A percentile compares a stretch with the other conserved stretches of the same genome.
Evolutionary conservation across 2,797 vertebrate genomes (phyloP).

Genomic region (Dendrocincla tyrannina): DNA sequence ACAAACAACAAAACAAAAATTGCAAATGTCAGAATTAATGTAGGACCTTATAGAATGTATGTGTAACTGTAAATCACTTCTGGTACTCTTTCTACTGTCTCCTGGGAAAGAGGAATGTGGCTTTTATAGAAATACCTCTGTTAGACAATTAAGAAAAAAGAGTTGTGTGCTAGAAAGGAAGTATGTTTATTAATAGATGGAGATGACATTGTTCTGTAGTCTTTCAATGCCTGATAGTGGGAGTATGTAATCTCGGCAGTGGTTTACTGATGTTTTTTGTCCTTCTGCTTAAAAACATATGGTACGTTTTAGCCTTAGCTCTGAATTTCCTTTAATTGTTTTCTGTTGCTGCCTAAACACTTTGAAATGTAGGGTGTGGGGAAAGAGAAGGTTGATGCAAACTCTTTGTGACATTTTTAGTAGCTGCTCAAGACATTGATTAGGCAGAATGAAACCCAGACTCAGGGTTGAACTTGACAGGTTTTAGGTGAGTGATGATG

Average conservation of each 20-base stretch:
- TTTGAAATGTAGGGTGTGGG: constrained; percentile 62
- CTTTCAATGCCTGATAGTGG: constrained; percentile 55
- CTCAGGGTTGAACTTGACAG: not conserved
- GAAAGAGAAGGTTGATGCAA: constrained; percentile 26
- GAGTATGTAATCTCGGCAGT: constrained; percentile 40
- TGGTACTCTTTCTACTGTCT: not conserved
- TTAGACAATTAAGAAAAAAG: constrained; percentile 42
- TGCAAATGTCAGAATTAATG: not conserved
- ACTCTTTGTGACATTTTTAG: constrained; percentile 34
- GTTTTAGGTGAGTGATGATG: not conserved
- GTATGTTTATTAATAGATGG: constrained; percentile 55
- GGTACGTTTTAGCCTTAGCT: constrained; percentile 11
- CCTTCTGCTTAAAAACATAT: constrained; percentile 53
- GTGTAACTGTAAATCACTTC: not conserved
- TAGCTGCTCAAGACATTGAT: not conserved
- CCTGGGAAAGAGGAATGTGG: not conserved
- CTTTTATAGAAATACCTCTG: not conserved
- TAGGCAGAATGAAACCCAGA: not conserved
- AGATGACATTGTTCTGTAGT: constrained; percentile 56
- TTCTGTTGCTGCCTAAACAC: constrained; percentile 36
- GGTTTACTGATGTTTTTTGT: constrained; percentile 51
- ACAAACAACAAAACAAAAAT: not conserved
- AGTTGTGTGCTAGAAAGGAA: constrained; percentile 46
- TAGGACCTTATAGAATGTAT: not conserved
- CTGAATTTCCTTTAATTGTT: constrained; percentile 65